A percentile compares a stretch with the other conserved stretches of the same genome.
These are phyloP conservation scores for Poecilia gillii DNA, from an alignment of 2,797 vertebrate species.

Conservation along the genomic window DNA sequence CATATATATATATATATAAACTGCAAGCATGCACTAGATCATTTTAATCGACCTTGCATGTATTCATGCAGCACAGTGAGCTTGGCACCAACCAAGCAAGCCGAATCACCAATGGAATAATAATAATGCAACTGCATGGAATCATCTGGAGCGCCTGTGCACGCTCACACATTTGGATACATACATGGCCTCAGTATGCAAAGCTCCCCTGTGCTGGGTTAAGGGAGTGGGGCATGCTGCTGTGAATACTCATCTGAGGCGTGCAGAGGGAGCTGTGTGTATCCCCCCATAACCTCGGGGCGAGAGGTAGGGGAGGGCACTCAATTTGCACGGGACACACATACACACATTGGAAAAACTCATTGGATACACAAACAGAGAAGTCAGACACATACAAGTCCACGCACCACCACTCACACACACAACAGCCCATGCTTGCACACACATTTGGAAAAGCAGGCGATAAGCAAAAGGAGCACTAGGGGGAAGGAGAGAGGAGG, in stretches of 20 bases:
- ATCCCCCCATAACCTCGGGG: constrained; percentile 77
- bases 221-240: constrained; percentile 76
- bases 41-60: constrained; percentile 49
- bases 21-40: constrained; percentile 41
- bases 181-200: constrained; percentile 77
- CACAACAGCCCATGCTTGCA: constrained; percentile 31
- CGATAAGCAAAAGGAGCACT: constrained; percentile 74
- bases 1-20: constrained; percentile 7
- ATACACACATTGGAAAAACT: constrained; percentile 64
- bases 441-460: constrained; percentile 58
- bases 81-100: constrained; percentile 55
- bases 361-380: constrained; percentile 58
- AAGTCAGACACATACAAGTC: constrained; percentile 57
- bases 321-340: constrained; percentile 70
- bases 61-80: constrained; percentile 52
- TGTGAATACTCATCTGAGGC: constrained; percentile 81
- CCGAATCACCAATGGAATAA: constrained; percentile 68
- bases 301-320: constrained; percentile 68
- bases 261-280: constrained; percentile 74
- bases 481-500: constrained; percentile 47
- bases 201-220: constrained; percentile 78
- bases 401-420: constrained; percentile 49
- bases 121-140: constrained; percentile 70
- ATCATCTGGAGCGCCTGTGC: constrained; percentile 57
- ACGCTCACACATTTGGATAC: constrained; percentile 44